phyloP scores from a whole-genome alignment of 23 tunicate species.

The Trididemnum clinides region DNA sequence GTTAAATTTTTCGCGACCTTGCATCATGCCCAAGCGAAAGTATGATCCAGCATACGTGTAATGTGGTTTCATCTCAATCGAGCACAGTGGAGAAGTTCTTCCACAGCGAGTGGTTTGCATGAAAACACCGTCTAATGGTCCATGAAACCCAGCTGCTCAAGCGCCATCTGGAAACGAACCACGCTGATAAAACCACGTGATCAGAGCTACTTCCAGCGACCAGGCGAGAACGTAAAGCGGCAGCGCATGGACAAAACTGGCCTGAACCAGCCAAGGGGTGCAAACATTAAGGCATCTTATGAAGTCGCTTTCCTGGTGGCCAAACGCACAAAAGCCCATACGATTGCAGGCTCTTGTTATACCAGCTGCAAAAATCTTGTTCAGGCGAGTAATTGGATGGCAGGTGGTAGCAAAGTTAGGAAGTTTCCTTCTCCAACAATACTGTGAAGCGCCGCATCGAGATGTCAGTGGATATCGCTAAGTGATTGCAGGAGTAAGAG shows the following conservation, averaged over 20 bases:
- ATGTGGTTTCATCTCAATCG: too few relatives aligned
- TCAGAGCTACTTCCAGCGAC: slow-evolving; percentile 61
- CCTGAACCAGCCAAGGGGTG: slow-evolving; percentile 44
- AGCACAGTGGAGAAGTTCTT: too few relatives aligned
- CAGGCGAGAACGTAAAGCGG: slow-evolving; percentile 65
- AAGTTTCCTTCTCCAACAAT: slow-evolving; percentile 35
- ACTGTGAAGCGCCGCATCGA: slow-evolving; percentile 39
- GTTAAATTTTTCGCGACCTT: too few relatives aligned
- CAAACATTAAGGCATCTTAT: slow-evolving; percentile 52
- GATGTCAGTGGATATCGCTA: slow-evolving; percentile 40
- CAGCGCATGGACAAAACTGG: slow-evolving; percentile 75
- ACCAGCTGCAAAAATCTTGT: slow-evolving; percentile 58
- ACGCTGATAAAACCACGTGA: too few relatives aligned
- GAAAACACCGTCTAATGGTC: too few relatives aligned
- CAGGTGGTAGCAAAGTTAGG: slow-evolving; percentile 43
- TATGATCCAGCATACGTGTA: too few relatives aligned
- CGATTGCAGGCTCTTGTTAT: slow-evolving; percentile 60
- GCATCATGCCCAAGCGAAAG: too few relatives aligned
- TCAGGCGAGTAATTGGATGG: slow-evolving; percentile 32
- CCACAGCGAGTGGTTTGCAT: too few relatives aligned
- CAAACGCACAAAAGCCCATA: slow-evolving; percentile 58
- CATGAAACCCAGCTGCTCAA: too few relatives aligned
- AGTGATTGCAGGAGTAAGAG: too few relatives aligned
- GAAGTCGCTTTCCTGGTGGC: slow-evolving; percentile 70
- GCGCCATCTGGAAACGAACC: too few relatives aligned